Conservation (phyloP, 2,888 invertebrate species). For the Orthosia gothica region DNA sequence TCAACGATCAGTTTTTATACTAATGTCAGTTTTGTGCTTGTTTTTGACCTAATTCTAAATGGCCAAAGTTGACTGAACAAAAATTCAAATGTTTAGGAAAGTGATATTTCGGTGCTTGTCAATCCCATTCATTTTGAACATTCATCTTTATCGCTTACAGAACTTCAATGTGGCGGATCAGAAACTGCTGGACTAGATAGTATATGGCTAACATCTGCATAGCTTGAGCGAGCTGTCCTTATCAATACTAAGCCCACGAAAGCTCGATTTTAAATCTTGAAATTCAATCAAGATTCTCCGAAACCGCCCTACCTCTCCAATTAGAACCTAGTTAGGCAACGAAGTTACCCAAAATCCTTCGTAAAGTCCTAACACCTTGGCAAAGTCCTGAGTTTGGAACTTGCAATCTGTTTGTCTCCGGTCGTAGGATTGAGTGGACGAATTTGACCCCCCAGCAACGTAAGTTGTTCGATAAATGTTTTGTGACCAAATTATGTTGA, state of each 20-base stretch:
- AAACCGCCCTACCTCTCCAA: conserved; percentile 22
- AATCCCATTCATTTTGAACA: no score
- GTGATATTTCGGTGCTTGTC: no score
- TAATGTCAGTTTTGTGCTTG: no score
- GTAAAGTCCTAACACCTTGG: conserved; percentile 62
- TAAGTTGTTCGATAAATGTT: conserved; percentile 28
- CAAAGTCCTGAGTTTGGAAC: conserved; percentile 59
- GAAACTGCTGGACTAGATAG: no score
- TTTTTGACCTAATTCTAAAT: no score
- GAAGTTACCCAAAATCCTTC: conserved; percentile 38
- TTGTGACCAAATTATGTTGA: conserved; percentile 35
- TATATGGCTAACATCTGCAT: no score
- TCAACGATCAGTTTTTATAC: no score
- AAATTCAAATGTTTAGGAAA: no score
- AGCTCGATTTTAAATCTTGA: background rate
- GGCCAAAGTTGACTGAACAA: no score
- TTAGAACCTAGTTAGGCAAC: conserved; percentile 40
- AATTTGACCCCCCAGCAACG: conserved; percentile 20
- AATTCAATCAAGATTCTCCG: conserved; percentile 22
- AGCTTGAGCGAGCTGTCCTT: background rate
- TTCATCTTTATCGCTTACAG: no score
- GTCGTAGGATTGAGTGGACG: conserved; percentile 38
- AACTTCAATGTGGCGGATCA: no score
- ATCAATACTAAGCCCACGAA: background rate
- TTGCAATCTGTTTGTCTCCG: conserved; percentile 64